These are phyloP conservation scores for Bucco capensis DNA, from an alignment of 2,113 vertebrate species.

Conservation along the genomic window DNA sequence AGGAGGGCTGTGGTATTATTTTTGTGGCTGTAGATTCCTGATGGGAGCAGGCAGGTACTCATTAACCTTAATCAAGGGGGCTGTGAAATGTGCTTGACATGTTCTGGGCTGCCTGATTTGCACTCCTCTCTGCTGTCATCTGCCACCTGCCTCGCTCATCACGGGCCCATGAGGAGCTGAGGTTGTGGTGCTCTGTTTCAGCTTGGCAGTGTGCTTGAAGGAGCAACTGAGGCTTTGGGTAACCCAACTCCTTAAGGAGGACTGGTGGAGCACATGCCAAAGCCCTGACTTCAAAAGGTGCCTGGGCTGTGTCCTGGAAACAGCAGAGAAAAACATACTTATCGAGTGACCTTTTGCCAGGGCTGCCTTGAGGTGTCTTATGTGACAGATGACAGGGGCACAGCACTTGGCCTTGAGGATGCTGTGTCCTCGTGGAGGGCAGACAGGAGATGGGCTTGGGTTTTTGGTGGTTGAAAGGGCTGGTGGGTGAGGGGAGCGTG, in stretches of 20 bases:
- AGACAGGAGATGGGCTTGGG: not conserved
- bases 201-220: not conserved
- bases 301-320: not conserved
- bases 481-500: not conserved
- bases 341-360: conserved; percentile 46
- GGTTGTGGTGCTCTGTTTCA: not conserved
- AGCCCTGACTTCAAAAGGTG: conserved; percentile 4
- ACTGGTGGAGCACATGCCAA: not conserved
- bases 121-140: not conserved
- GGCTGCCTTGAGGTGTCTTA: not conserved
- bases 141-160: not conserved
- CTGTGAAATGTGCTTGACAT: not conserved
- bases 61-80: not conserved
- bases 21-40: not conserved
- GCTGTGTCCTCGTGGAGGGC: not conserved
- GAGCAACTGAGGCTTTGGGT: not conserved
- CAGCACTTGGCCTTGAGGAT: not conserved
- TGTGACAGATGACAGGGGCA: not conserved
- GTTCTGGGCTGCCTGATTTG: not conserved
- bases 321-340: conserved; percentile 26
- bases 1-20: not conserved
- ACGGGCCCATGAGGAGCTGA: not conserved
- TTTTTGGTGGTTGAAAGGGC: not conserved
- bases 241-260: conserved; percentile 51
- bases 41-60: not conserved